phyloP scores from a whole-genome alignment of 2,888 invertebrate genomes.

The Scelioninae gen. 2 region DNA sequence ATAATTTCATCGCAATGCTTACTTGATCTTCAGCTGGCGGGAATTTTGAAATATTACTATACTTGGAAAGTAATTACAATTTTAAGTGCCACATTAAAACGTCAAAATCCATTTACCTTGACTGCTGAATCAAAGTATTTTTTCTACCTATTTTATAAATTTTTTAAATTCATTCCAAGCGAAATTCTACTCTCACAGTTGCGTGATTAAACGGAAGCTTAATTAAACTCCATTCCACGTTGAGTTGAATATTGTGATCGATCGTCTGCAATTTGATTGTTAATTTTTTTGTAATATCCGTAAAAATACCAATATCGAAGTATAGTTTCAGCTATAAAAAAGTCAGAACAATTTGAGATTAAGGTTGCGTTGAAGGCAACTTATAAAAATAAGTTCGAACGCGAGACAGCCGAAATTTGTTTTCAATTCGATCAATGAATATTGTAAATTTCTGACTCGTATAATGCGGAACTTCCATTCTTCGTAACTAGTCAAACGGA shows the following conservation, averaged over 20 bases:
- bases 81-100: neutral
- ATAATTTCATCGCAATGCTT: neutral
- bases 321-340: neutral
- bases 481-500: too few relatives aligned
- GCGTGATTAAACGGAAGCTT: slow-evolving; percentile 26
- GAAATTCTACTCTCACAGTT: slow-evolving; percentile 12
- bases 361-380: too few relatives aligned
- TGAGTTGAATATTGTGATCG: slow-evolving; percentile 31
- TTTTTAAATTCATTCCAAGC: slow-evolving; percentile 17
- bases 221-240: slow-evolving; percentile 36
- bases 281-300: slow-evolving; percentile 24
- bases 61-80: slow-evolving; percentile 9
- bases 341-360: too few relatives aligned
- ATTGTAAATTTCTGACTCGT: too few relatives aligned
- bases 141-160: slow-evolving; percentile 17
- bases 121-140: slow-evolving; percentile 9
- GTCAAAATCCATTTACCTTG: neutral
- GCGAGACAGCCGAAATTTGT: too few relatives aligned
- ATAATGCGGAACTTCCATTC: too few relatives aligned
- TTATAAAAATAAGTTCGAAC: too few relatives aligned
- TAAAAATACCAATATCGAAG: slow-evolving; percentile 9
- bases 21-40: neutral
- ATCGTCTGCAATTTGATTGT: slow-evolving; percentile 25
- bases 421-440: too few relatives aligned
- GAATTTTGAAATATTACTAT: neutral